phyloP scores from a whole-genome alignment of 2,888 invertebrate species.

The Sympetrum striolatum region DNA sequence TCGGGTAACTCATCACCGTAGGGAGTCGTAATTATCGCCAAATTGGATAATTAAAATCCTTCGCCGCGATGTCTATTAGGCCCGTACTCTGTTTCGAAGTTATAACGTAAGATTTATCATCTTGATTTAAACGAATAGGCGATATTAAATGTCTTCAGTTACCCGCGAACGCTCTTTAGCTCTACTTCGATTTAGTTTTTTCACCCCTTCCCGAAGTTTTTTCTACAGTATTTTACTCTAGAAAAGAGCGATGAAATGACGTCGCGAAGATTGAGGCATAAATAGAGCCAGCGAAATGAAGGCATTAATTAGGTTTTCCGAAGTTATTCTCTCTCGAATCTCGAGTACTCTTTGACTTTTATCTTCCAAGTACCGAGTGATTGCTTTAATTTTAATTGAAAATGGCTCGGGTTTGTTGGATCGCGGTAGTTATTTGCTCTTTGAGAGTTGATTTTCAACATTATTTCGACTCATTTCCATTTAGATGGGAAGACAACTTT shows the following conservation, averaged over 20 bases:
- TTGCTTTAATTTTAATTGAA: background rate
- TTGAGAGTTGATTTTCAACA: background rate
- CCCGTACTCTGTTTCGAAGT: background rate
- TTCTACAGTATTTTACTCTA: background rate
- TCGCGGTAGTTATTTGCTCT: background rate
- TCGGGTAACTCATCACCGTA: too few relatives aligned
- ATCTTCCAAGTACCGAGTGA: background rate
- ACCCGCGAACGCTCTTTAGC: too few relatives aligned
- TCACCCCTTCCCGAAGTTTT: background rate
- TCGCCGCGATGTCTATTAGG: background rate
- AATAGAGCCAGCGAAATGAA: background rate
- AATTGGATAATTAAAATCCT: background rate
- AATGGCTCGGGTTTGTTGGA: background rate
- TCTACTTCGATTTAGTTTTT: background rate
- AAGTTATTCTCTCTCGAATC: background rate
- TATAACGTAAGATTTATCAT: background rate
- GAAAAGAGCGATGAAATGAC: background rate
- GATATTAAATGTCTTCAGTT: background rate
- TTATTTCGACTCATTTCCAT: too few relatives aligned
- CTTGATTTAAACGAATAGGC: background rate
- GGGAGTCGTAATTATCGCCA: background rate
- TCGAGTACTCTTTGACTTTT: background rate
- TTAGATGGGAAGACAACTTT: too few relatives aligned
- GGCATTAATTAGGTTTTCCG: background rate
- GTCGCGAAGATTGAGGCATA: background rate